Base-by-base conservation (phyloP, 2,797 vertebrate species). In the Ataeniobius toweri region DNA sequence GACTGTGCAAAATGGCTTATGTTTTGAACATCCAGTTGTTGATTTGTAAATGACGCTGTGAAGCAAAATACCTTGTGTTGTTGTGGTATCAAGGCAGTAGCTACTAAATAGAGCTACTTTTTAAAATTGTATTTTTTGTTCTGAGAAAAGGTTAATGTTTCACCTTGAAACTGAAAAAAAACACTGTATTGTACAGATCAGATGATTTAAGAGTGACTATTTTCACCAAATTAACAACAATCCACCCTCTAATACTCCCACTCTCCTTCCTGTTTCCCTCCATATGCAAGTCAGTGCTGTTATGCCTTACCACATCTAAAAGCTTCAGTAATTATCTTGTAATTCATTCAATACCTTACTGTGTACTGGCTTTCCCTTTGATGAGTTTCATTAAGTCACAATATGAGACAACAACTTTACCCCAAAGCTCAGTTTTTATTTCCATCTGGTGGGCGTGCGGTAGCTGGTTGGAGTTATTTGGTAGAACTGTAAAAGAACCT, bases 31-130 rank as follows among this genome's bases (percentile, higher is more conserved):
- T 91, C 84, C 85, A 91, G 87, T 87, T 91, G 88, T 84, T 76
- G 89, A 94, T 95, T 95, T 16, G 88, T 93, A 92, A 93, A 71
- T 85, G 89, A 73, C 81, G 88, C 85, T 83, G 83, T 77, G 86
- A 87, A 93, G 88, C 53, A 68, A 77, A 88, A 94, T 94, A 95
- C 90, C 88, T 79, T 76, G 80, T 69, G 93, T 95, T 95, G 92
- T 93, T 89, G 94, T 95, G 93, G 94, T 89, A 89, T 94, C 92
- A 71, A 84, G 75, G 78, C 73, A 91, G 76, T 12, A 77, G 31
- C 31, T 31, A 31, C 31, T 31, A 31, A 31, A 31, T 31, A 31
- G 31, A 2, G 31, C 31, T 31, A 31, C 31, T 31, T 31, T 31
- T 31, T 31, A 31, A 31, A 0, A 16, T 55, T 76, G 63, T 76